Evolutionary conservation across 2,113 vertebrate genomes (phyloP), one percentile per base, ranked within the genome.

Genomic region (Chascanopsetta lugubris): DNA sequence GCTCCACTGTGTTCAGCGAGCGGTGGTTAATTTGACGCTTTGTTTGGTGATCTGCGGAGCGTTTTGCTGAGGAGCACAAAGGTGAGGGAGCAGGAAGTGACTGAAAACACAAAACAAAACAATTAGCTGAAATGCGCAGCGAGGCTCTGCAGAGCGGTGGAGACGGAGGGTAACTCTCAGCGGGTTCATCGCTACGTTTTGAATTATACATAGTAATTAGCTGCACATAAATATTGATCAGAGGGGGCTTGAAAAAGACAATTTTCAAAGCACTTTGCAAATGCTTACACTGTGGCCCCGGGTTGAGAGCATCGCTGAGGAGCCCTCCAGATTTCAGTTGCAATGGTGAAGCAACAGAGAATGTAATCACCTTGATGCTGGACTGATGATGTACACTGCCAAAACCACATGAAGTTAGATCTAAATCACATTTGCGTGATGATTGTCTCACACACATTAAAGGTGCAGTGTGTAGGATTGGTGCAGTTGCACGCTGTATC

Each of bases 121-220:
- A 56, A 34, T 32, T n/a, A 45, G 13, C 49, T 32, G 4, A 25
- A 68, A 12, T 21, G 26, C 32, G 24, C 20, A 38, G 24, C 18
- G 2, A 18, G 27, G 34, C 58, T 56, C n/a, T 34, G 30, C 9
- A 15, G 36, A 38, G n/a, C n/a, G 22, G 8, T 50, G 3, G 8
- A 10, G 3, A 34, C 1, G 11, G 24, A n/a, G 43, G 27, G 29
- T 34, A 55, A 36, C 36, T 55, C 3, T 53, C 18, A 18, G 15
- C 3, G 18, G 13, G 21, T 55, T 56, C 9, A 27, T 48, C 11
- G 27, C 13, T 18, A 27, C 8, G 32, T 46, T 43, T 38, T 20
- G 26, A 24, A 64, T 42, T 42, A 24, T 38, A 63, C 24, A 50
- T n/a, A 18, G 10, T 24, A 22, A 43, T 62, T 57, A 32, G 60